Percentiles rank a stretch among this genome's conserved stretches.
Evolutionary conservation across 2,797 vertebrate species (phyloP).

Genomic region (Malacoctenus gilli): DNA sequence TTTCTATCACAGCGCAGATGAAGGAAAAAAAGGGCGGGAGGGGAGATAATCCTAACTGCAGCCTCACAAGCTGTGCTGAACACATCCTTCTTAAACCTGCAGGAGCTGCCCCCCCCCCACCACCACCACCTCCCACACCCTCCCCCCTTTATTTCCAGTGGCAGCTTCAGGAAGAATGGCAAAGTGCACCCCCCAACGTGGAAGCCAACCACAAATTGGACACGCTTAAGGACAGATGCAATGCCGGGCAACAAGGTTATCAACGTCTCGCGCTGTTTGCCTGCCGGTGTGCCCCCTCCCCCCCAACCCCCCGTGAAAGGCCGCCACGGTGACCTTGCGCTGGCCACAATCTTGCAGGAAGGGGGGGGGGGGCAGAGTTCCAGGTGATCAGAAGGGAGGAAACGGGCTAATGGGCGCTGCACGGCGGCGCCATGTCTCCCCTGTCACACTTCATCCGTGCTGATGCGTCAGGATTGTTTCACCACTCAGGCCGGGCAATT

Average conservation of each 20-base stretch:
- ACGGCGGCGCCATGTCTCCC: conserved; percentile 91
- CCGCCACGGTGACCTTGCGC: conserved; percentile 85
- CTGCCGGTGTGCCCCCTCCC: conserved; percentile 80
- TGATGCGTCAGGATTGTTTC: conserved; percentile 92
- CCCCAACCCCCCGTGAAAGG: no score
- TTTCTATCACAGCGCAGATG: conserved; percentile 69
- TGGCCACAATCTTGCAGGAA: conserved; percentile 80
- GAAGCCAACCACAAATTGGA: conserved; percentile 63
- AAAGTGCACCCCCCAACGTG: conserved; percentile 53
- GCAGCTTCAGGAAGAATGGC: conserved; percentile 42
- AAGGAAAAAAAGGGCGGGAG: conserved; percentile 31
- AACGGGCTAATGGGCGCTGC: conserved; percentile 91
- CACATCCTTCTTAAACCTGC: conserved; percentile 73
- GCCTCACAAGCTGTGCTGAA: conserved; percentile 72
- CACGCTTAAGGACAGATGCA: conserved; percentile 52
- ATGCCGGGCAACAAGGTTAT: conserved; percentile 76
- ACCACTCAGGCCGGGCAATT: conserved; percentile 92
- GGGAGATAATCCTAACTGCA: conserved; percentile 72
- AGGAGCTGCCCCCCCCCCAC: conserved; percentile 50
- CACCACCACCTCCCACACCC: no score
- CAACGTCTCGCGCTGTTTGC: conserved; percentile 80
- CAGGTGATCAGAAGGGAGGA: conserved; percentile 84
- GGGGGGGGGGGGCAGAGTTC: conserved; percentile 76
- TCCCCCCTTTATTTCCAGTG: conserved; percentile 69
- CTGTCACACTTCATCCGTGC: conserved; percentile 98